Conservation (phyloP, 1,140 invertebrate species). For the Aporrectodea caliginosa region DNA sequence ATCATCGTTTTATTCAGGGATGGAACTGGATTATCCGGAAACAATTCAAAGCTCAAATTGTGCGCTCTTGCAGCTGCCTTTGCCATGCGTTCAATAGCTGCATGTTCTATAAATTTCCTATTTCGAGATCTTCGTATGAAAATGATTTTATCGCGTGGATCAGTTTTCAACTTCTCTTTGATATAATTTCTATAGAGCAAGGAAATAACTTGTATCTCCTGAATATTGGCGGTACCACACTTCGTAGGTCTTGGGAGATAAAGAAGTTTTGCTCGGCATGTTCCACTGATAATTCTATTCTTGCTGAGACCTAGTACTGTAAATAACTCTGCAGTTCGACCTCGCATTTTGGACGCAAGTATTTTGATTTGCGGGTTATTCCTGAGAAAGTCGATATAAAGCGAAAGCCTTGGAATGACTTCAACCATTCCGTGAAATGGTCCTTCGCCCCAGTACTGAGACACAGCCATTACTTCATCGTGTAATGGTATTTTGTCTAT, state of each 20-base stretch:
- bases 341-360: not conserved
- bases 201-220: slow-evolving; percentile 6
- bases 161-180: not conserved
- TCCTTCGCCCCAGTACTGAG: not conserved
- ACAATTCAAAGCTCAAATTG: slow-evolving; percentile 3
- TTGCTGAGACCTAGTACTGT: slow-evolving; percentile 10
- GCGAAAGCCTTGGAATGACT: not conserved
- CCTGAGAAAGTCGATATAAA: slow-evolving; percentile 17
- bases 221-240: slow-evolving; percentile 8
- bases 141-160: slow-evolving; percentile 10
- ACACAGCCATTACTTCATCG: slow-evolving; percentile 16
- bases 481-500: slow-evolving; percentile 33
- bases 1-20: slow-evolving; percentile 16
- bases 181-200: not conserved
- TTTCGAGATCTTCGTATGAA: not conserved
- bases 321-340: not conserved
- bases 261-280: slow-evolving; percentile 11
- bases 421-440: slow-evolving; percentile 20
- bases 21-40: slow-evolving; percentile 19
- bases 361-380: slow-evolving; percentile 13
- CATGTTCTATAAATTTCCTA: not conserved
- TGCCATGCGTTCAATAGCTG: not conserved
- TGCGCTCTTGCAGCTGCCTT: not conserved
- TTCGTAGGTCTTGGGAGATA: slow-evolving; percentile 5
- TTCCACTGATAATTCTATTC: not conserved